Conservation (phyloP, 2,797 vertebrate species). For the Menidia menidia region DNA sequence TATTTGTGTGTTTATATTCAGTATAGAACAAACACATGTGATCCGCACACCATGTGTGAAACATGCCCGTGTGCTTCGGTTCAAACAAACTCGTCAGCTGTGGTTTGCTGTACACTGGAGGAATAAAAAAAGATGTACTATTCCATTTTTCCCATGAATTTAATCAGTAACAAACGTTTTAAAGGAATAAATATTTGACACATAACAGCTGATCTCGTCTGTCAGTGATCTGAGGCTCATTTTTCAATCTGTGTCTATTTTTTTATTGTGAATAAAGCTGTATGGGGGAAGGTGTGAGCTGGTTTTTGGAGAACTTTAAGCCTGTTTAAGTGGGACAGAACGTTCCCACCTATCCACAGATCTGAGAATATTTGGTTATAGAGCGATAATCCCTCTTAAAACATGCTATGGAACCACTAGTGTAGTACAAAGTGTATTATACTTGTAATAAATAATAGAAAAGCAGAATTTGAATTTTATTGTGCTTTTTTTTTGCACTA, state of each 20-base stretch:
- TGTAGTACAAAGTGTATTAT: too few species aligned
- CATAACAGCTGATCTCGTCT: constrained; percentile 63
- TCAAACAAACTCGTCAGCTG: constrained; percentile 79
- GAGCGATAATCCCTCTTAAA: too few species aligned
- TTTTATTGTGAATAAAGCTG: constrained; percentile 62
- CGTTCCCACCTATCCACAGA: too few species aligned
- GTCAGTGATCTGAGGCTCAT: constrained; percentile 48
- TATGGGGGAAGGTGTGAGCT: constrained; percentile 43
- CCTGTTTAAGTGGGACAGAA: too few species aligned
- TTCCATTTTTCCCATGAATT: constrained; percentile 82
- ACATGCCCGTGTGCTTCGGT: constrained; percentile 71
- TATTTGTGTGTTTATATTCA: constrained; percentile 84
- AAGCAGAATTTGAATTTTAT: too few species aligned
- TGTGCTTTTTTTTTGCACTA: too few species aligned
- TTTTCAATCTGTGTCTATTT: constrained; percentile 49
- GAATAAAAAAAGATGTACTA: constrained; percentile 77
- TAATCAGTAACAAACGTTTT: constrained; percentile 86
- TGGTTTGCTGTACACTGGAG: constrained; percentile 88
- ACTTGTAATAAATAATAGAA: too few species aligned
- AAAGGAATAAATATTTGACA: constrained; percentile 84
- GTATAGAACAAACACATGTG: constrained; percentile 77
- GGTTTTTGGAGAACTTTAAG: constrained; percentile 10
- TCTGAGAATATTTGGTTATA: too few species aligned
- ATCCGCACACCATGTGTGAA: constrained; percentile 67
- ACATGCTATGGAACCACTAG: too few species aligned